Evolutionary conservation across 1,140 invertebrate species (phyloP).

Genomic region (Pantala flavescens): DNA sequence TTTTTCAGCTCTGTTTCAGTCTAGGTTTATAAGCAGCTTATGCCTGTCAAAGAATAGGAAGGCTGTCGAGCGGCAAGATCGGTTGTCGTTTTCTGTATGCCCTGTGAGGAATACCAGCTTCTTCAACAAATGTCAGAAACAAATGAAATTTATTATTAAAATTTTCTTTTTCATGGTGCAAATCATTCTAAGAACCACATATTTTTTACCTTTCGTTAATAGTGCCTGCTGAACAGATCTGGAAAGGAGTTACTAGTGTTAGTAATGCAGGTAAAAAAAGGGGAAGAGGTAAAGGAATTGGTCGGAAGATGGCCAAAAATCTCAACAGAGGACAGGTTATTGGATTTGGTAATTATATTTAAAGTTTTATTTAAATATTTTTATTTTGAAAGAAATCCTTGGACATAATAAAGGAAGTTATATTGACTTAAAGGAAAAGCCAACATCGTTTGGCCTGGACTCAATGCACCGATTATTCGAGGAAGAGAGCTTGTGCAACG

Average conservation of each 20-base stretch:
- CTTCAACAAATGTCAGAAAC: constrained; percentile 42
- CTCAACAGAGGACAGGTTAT: constrained; percentile 85
- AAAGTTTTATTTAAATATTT: constrained; percentile 13
- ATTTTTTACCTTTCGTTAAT: constrained; percentile 17
- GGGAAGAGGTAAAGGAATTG: constrained; percentile 77
- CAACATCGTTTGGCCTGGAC: constrained; percentile 84
- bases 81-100: background rate
- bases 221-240: constrained; percentile 73
- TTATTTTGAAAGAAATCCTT: background rate
- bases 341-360: constrained; percentile 53
- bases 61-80: no score
- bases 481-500: constrained; percentile 64
- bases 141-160: constrained; percentile 18
- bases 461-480: constrained; percentile 70
- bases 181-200: constrained; percentile 12
- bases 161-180: background rate
- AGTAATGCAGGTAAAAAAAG: constrained; percentile 92
- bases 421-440: constrained; percentile 44
- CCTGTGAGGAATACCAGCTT: constrained; percentile 35
- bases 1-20: no score
- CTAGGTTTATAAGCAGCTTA: no score
- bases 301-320: constrained; percentile 62
- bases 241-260: constrained; percentile 89
- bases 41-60: no score
- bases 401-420: constrained; percentile 21